These are phyloP conservation scores for Steinernema feltiae DNA, from an alignment of 1,140 invertebrate species.

Conservation along the genomic window DNA sequence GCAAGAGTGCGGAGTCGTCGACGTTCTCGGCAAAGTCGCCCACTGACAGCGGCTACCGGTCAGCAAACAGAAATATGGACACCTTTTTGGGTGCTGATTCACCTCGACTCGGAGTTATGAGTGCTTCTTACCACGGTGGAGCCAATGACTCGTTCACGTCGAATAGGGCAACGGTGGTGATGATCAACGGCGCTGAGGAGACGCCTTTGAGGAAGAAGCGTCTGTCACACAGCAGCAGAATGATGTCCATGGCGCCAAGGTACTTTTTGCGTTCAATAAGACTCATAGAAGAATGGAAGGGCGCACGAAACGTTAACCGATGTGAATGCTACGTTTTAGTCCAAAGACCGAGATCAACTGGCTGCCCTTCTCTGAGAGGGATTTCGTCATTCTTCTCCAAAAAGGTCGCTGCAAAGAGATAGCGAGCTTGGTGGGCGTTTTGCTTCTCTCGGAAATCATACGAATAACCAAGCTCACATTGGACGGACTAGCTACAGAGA, in stretches of 20 bases:
- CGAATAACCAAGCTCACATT: neutral
- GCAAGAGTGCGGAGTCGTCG: neutral
- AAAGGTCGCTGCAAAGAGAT: neutral
- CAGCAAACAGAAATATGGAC: neutral
- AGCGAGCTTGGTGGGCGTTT: neutral
- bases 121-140: neutral
- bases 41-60: slow-evolving; percentile 7
- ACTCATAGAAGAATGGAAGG: neutral
- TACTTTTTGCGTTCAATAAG: neutral
- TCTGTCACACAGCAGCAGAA: neutral
- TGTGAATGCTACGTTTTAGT: neutral
- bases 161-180: neutral
- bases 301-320: neutral
- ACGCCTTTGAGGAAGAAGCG: neutral
- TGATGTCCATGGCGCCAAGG: neutral
- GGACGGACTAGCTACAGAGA: slow-evolving; percentile 4
- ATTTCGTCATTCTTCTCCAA: slow-evolving; percentile 1
- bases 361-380: neutral
- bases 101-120: neutral
- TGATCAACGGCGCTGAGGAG: neutral
- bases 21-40: neutral
- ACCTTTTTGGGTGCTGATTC: neutral
- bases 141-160: neutral
- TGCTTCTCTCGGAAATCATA: neutral
- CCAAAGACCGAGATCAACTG: neutral